Conservation (phyloP, 2,888 invertebrate genomes). For the Leucoptera coffeella region DNA sequence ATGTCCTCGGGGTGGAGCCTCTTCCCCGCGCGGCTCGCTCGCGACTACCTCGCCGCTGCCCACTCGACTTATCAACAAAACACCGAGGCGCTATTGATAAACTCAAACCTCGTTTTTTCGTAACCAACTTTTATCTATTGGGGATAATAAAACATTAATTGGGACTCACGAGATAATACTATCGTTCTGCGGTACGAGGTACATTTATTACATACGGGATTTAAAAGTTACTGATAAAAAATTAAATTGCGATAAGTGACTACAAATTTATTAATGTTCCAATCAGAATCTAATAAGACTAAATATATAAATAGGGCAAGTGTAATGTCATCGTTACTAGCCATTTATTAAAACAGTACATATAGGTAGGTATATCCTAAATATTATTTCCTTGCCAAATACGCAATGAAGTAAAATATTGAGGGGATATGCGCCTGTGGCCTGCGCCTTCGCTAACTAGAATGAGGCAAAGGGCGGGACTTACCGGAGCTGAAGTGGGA, state of each 20-base stretch:
- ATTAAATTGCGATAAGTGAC: no score
- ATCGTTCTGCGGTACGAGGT: no score
- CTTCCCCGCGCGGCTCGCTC: no score
- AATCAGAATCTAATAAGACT: constrained; percentile 15
- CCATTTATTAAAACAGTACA: constrained; percentile 8
- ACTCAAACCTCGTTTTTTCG: constrained; percentile 8
- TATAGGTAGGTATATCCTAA: constrained; percentile 11
- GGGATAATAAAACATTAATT: no score
- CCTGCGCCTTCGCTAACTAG: no score
- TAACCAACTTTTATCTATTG: constrained; percentile 9
- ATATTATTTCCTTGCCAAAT: constrained; percentile 38
- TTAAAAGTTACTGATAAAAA: no score
- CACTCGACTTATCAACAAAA: constrained; percentile 9
- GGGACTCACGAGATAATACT: no score
- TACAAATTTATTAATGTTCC: no score
- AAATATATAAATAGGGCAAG: no score
- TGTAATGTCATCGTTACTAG: constrained; percentile 15
- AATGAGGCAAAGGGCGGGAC: constrained; percentile 11
- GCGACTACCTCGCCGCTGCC: background rate
- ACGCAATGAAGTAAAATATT: constrained; percentile 27
- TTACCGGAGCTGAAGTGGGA: constrained; percentile 89
- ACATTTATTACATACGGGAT: no score
- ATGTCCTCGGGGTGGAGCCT: no score
- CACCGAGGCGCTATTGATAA: constrained; percentile 11
- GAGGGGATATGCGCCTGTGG: constrained; percentile 10